phyloP scores from a whole-genome alignment of 2,113 vertebrate genomes.

The Notarius lentiginosus region DNA sequence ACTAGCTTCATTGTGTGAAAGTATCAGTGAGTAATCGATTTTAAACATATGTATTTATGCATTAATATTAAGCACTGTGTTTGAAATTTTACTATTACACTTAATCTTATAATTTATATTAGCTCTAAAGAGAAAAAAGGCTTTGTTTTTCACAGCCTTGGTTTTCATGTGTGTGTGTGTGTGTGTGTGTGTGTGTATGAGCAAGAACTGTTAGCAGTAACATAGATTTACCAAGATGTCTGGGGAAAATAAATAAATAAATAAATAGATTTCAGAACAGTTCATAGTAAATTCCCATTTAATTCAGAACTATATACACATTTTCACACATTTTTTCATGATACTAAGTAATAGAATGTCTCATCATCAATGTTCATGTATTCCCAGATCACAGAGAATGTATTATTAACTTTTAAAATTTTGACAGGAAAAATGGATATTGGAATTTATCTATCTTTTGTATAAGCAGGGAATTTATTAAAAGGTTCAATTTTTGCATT shows the following conservation, averaged over 20 bases:
- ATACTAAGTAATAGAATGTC: no score
- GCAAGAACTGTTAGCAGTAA: background rate
- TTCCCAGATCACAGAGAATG: background rate
- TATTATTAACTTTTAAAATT: background rate
- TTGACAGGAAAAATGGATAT: no score
- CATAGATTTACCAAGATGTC: background rate
- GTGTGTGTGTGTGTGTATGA: background rate
- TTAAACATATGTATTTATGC: background rate
- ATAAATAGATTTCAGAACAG: background rate
- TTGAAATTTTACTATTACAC: background rate
- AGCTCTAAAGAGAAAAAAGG: background rate
- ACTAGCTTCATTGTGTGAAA: background rate
- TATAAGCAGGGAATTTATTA: no score
- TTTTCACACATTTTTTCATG: background rate
- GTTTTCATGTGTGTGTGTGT: background rate
- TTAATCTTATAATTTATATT: background rate
- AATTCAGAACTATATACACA: background rate
- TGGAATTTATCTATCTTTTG: no score
- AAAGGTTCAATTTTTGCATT: no score
- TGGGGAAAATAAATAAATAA: background rate
- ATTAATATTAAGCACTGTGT: background rate
- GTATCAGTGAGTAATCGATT: background rate
- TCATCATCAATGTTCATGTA: background rate
- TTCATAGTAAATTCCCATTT: background rate
- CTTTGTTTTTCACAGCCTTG: background rate